phyloP scores from a whole-genome alignment of 2,797 vertebrate genomes.

The Hirundo rustica region DNA sequence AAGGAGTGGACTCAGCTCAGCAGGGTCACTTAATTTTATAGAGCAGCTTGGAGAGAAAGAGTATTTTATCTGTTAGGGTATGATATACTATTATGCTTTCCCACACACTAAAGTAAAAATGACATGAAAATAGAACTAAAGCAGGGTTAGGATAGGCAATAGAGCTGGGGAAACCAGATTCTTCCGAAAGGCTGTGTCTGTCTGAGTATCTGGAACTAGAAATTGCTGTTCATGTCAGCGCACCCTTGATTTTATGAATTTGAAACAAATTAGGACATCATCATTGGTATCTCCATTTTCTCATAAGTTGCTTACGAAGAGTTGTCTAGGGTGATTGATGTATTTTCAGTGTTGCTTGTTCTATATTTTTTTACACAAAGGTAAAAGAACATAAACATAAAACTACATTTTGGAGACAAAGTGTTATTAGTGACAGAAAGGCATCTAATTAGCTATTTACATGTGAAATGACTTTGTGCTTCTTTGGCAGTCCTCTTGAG shows the following conservation, averaged over 20 bases:
- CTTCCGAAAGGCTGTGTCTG: background rate
- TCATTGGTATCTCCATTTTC: background rate
- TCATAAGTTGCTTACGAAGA: background rate
- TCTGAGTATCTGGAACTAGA: background rate
- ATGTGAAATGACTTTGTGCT: background rate
- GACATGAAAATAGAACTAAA: background rate
- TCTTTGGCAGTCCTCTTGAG: background rate
- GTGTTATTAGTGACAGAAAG: background rate
- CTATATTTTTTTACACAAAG: background rate
- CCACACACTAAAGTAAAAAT: background rate
- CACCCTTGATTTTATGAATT: background rate
- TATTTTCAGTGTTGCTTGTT: background rate
- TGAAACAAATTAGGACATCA: background rate
- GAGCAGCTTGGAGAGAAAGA: slow-evolving; percentile 17
- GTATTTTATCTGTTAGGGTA: background rate
- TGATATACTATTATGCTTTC: background rate
- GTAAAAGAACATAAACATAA: background rate
- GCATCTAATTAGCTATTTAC: background rate
- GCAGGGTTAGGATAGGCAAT: background rate
- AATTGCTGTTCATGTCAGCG: background rate
- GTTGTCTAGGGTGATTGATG: background rate
- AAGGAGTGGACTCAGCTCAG: slow-evolving; percentile 17
- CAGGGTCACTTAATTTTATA: slow-evolving; percentile 38
- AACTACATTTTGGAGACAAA: background rate
- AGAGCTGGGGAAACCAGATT: background rate